Percentiles rank a stretch among this genome's conserved stretches.
These are phyloP conservation scores for Sparus aurata DNA, from an alignment of 2,797 vertebrate species.

Conservation along the genomic window DNA sequence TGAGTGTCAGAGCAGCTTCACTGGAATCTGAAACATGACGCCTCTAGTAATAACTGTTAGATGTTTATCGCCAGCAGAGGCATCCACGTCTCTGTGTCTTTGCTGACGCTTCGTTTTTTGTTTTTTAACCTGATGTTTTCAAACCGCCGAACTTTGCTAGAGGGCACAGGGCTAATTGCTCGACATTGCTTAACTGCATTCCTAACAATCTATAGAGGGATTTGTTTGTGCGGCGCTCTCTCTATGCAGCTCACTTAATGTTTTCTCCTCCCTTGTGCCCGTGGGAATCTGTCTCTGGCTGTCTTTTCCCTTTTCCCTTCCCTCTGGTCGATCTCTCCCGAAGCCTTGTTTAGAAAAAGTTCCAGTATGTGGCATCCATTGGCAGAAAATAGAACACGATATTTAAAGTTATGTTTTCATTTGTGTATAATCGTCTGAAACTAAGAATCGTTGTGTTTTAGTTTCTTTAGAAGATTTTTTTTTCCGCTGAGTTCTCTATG, in stretches of 20 bases:
- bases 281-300: not conserved
- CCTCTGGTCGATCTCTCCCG: not conserved
- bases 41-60: constrained; percentile 28
- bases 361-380: too few species aligned
- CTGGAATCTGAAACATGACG: constrained; percentile 22
- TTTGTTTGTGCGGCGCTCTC: constrained; percentile 19
- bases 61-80: constrained; percentile 7
- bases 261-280: not conserved
- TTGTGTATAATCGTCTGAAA: too few species aligned
- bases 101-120: constrained; percentile 13
- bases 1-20: not conserved
- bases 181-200: constrained; percentile 37
- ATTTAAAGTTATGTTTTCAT: too few species aligned
- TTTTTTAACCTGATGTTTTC: constrained; percentile 11
- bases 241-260: constrained; percentile 3
- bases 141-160: constrained; percentile 24
- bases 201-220: not conserved
- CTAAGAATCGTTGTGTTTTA: too few species aligned
- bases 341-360: constrained; percentile 16
- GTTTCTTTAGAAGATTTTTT: too few species aligned
- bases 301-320: not conserved
- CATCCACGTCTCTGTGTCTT: constrained; percentile 36
- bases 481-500: too few species aligned
- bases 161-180: constrained; percentile 44
- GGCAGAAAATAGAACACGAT: not conserved